Evolutionary conservation across 2,113 vertebrate species (phyloP).

Genomic region (Carollia perspicillata): DNA sequence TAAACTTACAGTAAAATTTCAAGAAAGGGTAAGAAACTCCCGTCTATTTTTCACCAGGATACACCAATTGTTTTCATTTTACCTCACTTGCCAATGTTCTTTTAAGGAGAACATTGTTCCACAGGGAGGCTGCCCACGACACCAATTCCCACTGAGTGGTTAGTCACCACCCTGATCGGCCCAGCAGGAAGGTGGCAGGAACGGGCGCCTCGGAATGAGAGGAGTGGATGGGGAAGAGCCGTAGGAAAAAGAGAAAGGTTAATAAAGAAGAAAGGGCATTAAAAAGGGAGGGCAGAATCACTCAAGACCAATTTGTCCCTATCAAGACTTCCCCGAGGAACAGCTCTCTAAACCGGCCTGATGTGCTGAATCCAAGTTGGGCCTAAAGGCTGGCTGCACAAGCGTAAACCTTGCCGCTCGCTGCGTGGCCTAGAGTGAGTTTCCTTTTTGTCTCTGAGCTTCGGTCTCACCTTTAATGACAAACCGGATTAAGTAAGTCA

Average conservation of each 20-base stretch:
- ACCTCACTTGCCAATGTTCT: constrained; percentile 4
- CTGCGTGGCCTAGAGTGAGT: not conserved
- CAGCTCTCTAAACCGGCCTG: not conserved
- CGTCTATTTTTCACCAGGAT: not conserved
- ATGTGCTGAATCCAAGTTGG: not conserved
- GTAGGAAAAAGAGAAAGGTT: not conserved
- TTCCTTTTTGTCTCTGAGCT: not conserved
- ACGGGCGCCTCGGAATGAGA: not conserved
- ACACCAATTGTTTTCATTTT: not conserved
- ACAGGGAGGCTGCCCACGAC: not conserved
- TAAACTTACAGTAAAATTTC: not conserved
- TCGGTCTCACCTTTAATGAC: not conserved
- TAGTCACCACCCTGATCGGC: constrained; percentile 10
- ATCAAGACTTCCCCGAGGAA: not conserved
- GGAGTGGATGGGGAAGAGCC: not conserved
- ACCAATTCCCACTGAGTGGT: not conserved
- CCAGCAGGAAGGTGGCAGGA: not conserved
- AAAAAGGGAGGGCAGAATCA: not conserved
- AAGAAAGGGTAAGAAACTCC: not conserved
- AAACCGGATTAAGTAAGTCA: not conserved
- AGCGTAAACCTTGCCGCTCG: not conserved
- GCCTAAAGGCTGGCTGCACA: not conserved
- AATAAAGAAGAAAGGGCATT: not conserved
- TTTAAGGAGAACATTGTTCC: not conserved
- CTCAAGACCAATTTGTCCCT: not conserved